Conservation (phyloP, 2,888 invertebrate genomes). For the Cerastis leucographa region DNA sequence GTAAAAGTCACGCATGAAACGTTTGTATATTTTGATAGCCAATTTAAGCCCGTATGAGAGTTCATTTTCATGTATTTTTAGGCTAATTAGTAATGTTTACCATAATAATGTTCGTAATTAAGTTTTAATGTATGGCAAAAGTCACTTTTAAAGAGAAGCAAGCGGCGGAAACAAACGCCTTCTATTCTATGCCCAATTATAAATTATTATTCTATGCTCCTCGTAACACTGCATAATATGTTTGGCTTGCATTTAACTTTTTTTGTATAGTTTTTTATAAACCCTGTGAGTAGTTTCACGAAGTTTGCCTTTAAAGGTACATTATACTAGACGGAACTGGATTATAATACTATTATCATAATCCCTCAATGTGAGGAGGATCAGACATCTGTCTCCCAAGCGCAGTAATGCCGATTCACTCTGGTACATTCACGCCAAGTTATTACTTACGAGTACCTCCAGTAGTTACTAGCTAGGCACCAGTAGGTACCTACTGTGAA, state of each 20-base stretch:
- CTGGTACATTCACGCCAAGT: background rate
- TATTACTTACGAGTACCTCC: background rate
- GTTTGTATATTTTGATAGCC: background rate
- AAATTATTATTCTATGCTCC: slow-evolving; percentile 16
- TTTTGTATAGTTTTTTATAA: background rate
- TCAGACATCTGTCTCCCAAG: slow-evolving; percentile 4
- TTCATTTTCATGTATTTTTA: slow-evolving; percentile 1
- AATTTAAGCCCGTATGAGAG: background rate
- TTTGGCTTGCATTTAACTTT: background rate
- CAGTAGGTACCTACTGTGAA: background rate
- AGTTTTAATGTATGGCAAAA: slow-evolving; percentile 19
- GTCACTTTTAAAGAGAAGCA: slow-evolving; percentile 19
- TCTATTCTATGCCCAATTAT: slow-evolving; percentile 27
- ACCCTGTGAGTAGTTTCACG: background rate
- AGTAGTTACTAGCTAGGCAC: background rate
- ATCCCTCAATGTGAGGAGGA: slow-evolving; percentile 5
- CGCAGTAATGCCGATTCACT: background rate
- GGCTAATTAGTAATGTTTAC: slow-evolving; percentile 19
- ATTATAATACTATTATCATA: slow-evolving; percentile 28
- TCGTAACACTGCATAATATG: slow-evolving; percentile 5
- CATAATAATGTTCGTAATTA: slow-evolving; percentile 26
- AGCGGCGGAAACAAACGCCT: slow-evolving; percentile 12
- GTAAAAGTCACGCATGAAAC: background rate
- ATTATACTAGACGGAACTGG: background rate
- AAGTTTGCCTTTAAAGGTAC: background rate